A percentile compares a stretch with the other conserved stretches of the same genome.
phyloP scores from a whole-genome alignment of 2,797 vertebrate species.

The Clarias laeviceps region DNA sequence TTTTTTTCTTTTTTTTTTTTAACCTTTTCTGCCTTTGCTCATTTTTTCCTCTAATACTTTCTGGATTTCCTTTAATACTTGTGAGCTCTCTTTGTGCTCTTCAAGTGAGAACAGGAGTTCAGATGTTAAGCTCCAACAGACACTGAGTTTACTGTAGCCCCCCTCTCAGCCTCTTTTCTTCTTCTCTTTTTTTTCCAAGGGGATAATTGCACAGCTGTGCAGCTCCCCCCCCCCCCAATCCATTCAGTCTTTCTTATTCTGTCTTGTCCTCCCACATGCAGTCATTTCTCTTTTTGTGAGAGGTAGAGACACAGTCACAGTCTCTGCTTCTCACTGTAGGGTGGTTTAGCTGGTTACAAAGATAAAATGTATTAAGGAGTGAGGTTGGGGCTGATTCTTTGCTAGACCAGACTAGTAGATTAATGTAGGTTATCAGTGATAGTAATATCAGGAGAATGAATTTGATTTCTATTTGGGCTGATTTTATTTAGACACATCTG shows the following conservation, averaged over 20 bases:
- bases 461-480: background rate
- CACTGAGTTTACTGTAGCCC: background rate
- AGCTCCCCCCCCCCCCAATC: too few relatives aligned
- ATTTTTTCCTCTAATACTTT: background rate
- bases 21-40: constrained; percentile 15
- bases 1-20: background rate
- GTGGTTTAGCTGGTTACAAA: background rate
- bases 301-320: background rate
- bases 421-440: background rate
- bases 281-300: background rate
- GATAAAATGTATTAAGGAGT: background rate
- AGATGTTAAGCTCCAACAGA: background rate
- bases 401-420: background rate
- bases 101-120: background rate
- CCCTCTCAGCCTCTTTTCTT: background rate
- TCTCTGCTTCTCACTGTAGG: background rate
- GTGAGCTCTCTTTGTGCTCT: background rate
- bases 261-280: background rate
- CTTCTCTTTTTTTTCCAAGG: background rate
- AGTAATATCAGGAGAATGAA: background rate
- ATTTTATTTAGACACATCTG: background rate
- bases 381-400: background rate
- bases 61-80: too few relatives aligned
- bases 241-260: background rate
- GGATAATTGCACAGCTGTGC: constrained; percentile 20